Percentiles rank a stretch among this genome's conserved stretches.
phyloP scores from a whole-genome alignment of 2,113 vertebrate species.

The Esox niger region DNA sequence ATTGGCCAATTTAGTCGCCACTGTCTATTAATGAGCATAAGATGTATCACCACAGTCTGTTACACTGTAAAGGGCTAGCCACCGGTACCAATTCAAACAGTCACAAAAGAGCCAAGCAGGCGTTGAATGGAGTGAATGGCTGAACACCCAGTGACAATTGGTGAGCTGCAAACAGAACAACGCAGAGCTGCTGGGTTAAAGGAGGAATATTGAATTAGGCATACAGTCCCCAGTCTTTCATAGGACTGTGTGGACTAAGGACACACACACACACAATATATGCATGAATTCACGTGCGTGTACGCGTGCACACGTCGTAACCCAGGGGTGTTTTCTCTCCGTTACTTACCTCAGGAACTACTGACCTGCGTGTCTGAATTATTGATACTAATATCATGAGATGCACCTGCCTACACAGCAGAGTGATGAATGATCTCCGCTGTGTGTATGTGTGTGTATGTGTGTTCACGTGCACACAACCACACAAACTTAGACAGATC shows the following conservation, averaged over 20 bases:
- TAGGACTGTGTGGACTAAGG: not conserved
- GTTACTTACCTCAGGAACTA: conserved; percentile 8
- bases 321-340: conserved; percentile 8
- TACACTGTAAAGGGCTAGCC: not conserved
- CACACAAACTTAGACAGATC: not conserved
- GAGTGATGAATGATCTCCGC: conserved; percentile 15
- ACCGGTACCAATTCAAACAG: conserved; percentile 29
- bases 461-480: not conserved
- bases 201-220: conserved; percentile 5
- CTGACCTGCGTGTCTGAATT: conserved; percentile 26
- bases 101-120: conserved; percentile 43
- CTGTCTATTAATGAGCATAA: too few relatives aligned
- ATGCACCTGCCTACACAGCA: conserved; percentile 28
- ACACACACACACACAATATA: not conserved
- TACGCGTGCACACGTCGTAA: not conserved
- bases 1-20: too few relatives aligned
- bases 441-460: too few relatives aligned
- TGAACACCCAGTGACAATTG: not conserved
- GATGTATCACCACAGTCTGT: conserved; percentile 21
- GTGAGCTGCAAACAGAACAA: conserved; percentile 1
- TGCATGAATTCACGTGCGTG: not conserved
- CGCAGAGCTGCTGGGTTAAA: conserved; percentile 1
- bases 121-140: not conserved
- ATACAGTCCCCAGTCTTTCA: conserved; percentile 7
- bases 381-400: conserved; percentile 34